These are phyloP conservation scores for Damaliscus lunatus DNA, from an alignment of 2,113 vertebrate genomes.

Conservation along the genomic window DNA sequence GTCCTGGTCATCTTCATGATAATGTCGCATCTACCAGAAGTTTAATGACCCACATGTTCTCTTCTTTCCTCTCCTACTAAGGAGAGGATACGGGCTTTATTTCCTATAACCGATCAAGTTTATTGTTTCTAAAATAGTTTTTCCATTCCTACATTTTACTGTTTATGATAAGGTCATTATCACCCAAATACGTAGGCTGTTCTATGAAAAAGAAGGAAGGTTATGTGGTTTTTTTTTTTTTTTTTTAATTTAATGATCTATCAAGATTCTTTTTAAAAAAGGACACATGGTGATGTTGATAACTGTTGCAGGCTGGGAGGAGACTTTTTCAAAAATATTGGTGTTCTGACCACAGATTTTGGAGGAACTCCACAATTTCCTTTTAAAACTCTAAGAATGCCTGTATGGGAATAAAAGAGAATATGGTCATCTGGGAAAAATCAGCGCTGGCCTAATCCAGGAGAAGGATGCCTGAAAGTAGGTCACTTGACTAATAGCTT, in stretches of 20 bases:
- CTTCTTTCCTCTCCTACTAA: not conserved
- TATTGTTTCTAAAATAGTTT: not conserved
- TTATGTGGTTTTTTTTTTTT: not conserved
- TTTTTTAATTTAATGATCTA: not conserved
- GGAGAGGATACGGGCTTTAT: not conserved
- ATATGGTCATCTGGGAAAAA: slow-evolving; percentile 50
- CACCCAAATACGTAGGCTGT: not conserved
- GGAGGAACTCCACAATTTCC: slow-evolving; percentile 25
- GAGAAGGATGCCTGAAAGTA: slow-evolving; percentile 32
- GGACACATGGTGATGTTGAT: not conserved
- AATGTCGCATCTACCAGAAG: not conserved
- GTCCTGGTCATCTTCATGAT: not conserved
- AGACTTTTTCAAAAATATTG: slow-evolving; percentile 38
- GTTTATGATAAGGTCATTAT: not conserved
- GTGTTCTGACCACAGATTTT: slow-evolving; percentile 50
- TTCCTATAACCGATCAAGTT: not conserved
- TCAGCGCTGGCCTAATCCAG: not conserved
- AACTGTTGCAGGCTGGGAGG: not conserved
- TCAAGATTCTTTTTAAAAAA: not conserved
- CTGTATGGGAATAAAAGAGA: slow-evolving; percentile 41
- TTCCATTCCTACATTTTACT: not conserved
- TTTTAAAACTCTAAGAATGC: slow-evolving; percentile 49
- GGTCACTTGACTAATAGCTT: slow-evolving; percentile 26
- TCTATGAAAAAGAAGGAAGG: not conserved
- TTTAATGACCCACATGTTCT: not conserved